A percentile compares a stretch with the other conserved stretches of the same genome.
Conservation (phyloP, 1,140 invertebrate genomes). For the Meloidogyne exigua region DNA sequence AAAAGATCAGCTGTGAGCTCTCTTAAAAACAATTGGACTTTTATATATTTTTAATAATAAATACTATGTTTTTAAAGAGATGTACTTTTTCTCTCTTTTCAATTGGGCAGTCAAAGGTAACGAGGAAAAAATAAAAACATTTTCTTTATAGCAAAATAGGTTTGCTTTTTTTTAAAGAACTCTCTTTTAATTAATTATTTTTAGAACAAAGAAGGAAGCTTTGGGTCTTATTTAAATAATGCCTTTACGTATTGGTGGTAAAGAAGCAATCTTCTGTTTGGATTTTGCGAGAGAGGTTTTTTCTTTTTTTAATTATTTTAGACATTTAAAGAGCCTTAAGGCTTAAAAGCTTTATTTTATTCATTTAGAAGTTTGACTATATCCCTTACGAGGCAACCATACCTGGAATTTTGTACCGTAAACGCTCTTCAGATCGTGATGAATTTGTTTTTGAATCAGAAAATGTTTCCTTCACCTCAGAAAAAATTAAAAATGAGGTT, state of each 20-base stretch:
- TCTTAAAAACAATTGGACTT: too few relatives aligned
- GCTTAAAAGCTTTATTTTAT: not conserved
- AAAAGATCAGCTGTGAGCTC: too few relatives aligned
- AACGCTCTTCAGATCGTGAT: conserved; percentile 40
- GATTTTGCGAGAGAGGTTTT: conserved; percentile 33
- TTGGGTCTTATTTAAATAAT: conserved; percentile 25
- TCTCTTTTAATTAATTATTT: too few relatives aligned
- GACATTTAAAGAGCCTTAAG: too few relatives aligned
- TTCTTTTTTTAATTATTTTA: not conserved
- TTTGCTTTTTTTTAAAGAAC: not conserved
- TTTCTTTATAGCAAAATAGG: not conserved
- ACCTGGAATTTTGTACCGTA: conserved; percentile 45
- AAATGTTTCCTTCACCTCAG: conserved; percentile 51
- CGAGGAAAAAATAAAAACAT: not conserved
- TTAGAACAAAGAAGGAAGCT: too few relatives aligned
- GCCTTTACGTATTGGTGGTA: conserved; percentile 25
- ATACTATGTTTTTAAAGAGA: too few relatives aligned
- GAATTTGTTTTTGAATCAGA: conserved; percentile 60
- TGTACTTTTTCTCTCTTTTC: not conserved
- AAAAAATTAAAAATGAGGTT: conserved; percentile 45
- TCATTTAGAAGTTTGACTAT: conserved; percentile 36
- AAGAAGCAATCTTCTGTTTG: conserved; percentile 29
- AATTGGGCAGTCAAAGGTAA: not conserved
- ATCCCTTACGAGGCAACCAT: conserved; percentile 50
- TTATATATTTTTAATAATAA: too few relatives aligned